Percentiles rank a stretch among this genome's conserved stretches.
These are phyloP conservation scores for Ochropleura leucogaster DNA, from an alignment of 2,888 invertebrate species.

Conservation along the genomic window DNA sequence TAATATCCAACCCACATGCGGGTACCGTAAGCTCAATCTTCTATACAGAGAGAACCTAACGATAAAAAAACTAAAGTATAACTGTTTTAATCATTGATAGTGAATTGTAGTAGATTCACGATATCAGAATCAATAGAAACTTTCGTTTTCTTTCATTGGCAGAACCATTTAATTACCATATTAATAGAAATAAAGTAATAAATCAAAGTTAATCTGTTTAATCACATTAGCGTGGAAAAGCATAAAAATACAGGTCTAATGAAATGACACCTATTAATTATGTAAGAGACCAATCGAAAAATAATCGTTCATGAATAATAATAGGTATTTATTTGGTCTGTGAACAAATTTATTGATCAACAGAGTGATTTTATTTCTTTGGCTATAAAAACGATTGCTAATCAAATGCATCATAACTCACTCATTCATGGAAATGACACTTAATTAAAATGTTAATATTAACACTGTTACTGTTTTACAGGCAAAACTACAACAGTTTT, in stretches of 20 bases:
- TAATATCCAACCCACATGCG: no score
- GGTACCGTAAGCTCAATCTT: no score
- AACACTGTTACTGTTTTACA: not conserved
- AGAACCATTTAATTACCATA: conserved; percentile 51
- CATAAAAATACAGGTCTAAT: conserved; percentile 56
- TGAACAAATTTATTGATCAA: conserved; percentile 56
- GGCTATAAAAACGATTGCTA: conserved; percentile 35
- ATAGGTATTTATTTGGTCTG: conserved; percentile 22
- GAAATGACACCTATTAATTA: conserved; percentile 52
- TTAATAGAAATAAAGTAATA: conserved; percentile 33
- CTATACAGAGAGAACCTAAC: no score
- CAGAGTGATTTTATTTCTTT: conserved; percentile 40
- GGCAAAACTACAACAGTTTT: not conserved
- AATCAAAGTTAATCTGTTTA: conserved; percentile 56
- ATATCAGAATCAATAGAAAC: conserved; percentile 32
- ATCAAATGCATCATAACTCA: conserved; percentile 28
- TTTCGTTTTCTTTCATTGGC: conserved; percentile 48
- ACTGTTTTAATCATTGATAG: not conserved
- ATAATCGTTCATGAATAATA: conserved; percentile 51
- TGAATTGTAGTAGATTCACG: not conserved
- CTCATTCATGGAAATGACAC: conserved; percentile 13
- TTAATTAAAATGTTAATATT: conserved; percentile 11
- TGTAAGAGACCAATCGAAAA: conserved; percentile 49
- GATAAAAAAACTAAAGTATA: no score
- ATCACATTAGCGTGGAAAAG: conserved; percentile 40